Evolutionary conservation across 2,888 invertebrate genomes (phyloP).

Genomic region (Bembecia ichneumoniformis): DNA sequence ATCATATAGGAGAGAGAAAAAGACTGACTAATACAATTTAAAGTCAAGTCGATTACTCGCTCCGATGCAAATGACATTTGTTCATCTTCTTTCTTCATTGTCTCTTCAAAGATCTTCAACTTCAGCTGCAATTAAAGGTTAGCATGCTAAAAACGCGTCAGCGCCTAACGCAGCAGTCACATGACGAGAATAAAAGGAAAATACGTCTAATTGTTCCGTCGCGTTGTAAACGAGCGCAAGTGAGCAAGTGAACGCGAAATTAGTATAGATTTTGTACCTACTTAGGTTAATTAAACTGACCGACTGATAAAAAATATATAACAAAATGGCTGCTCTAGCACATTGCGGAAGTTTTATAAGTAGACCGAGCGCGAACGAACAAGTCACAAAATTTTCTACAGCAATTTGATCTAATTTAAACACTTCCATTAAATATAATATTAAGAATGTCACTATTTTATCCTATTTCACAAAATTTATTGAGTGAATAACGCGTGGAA

Average conservation of each 20-base stretch:
- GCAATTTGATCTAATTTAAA: conserved; percentile 8
- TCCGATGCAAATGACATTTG: conserved; percentile 68
- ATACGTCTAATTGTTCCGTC: conserved; percentile 20
- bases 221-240: conserved; percentile 19
- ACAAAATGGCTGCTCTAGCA: conserved; percentile 45
- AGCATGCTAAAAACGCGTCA: conserved; percentile 12
- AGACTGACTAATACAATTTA: conserved; percentile 77
- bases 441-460: conserved; percentile 24
- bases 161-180: conserved; percentile 28
- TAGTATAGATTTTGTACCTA: conserved; percentile 17
- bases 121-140: conserved; percentile 31
- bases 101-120: conserved; percentile 20
- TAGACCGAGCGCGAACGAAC: conserved; percentile 39
- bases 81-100: conserved; percentile 22
- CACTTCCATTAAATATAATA: conserved; percentile 28
- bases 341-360: conserved; percentile 63
- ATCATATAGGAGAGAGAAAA: conserved; percentile 84
- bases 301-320: conserved; percentile 17
- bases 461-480: conserved; percentile 18
- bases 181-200: conserved; percentile 37
- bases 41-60: conserved; percentile 79
- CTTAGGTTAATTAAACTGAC: conserved; percentile 8
- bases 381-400: conserved; percentile 30
- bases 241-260: conserved; percentile 19
- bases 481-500: conserved; percentile 21